These are phyloP conservation scores for Drosophila lacicola DNA, from an alignment of 2,888 invertebrate species.

Conservation along the genomic window DNA sequence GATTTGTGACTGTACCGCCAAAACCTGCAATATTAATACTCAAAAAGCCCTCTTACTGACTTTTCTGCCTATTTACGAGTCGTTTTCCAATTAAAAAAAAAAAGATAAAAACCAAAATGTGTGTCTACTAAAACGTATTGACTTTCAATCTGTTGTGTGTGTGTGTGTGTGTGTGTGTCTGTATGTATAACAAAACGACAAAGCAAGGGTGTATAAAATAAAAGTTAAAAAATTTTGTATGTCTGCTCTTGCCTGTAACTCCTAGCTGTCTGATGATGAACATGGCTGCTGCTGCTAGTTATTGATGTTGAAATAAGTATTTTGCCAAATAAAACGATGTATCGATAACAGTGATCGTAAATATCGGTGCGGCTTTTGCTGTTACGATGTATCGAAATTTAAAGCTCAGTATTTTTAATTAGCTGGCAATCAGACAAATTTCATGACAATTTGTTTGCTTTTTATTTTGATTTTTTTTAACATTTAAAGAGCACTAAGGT, in stretches of 20 bases:
- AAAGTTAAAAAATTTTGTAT: slow-evolving; percentile 10
- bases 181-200: slow-evolving; percentile 16
- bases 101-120: slow-evolving; percentile 5
- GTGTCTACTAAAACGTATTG: slow-evolving; percentile 8
- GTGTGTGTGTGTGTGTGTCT: slow-evolving; percentile 17
- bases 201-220: slow-evolving; percentile 15
- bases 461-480: not conserved
- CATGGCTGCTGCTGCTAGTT: slow-evolving; percentile 18
- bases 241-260: slow-evolving; percentile 49
- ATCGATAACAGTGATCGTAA: slow-evolving; percentile 27
- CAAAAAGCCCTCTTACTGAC: not conserved
- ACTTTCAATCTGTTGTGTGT: slow-evolving; percentile 5
- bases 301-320: slow-evolving; percentile 5
- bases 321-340: slow-evolving; percentile 6
- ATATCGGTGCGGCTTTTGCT: not conserved
- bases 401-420: not conserved
- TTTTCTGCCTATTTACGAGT: not conserved
- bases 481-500: not conserved
- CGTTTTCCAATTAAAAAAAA: slow-evolving; percentile 11
- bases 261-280: slow-evolving; percentile 37
- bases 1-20: slow-evolving; percentile 49
- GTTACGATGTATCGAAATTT: slow-evolving; percentile 1
- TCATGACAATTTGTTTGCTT: not conserved
- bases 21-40: slow-evolving; percentile 3
- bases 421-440: not conserved